Evolutionary conservation across 2,797 vertebrate genomes (phyloP).

Genomic region (Chanos chanos): DNA sequence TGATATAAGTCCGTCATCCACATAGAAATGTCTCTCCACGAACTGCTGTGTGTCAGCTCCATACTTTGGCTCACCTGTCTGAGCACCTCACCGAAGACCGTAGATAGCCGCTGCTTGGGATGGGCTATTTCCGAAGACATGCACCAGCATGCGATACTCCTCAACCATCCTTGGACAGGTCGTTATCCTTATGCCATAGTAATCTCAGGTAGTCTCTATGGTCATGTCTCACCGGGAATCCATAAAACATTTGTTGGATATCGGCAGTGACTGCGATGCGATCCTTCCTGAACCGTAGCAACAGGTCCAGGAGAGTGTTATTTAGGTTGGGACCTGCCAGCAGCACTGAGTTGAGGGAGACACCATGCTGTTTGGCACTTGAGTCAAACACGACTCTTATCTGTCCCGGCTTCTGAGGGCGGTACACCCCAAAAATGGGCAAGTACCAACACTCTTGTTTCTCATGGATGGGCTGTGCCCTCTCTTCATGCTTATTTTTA

Average conservation of each 20-base stretch:
- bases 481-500: slow-evolving; percentile 3
- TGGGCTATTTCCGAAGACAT: slow-evolving; percentile 14
- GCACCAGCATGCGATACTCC: slow-evolving; percentile 10
- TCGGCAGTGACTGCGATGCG: neutral
- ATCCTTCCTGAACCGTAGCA: slow-evolving; percentile 3
- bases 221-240: slow-evolving; percentile 9
- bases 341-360: neutral
- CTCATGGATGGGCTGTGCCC: neutral
- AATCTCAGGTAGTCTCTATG: slow-evolving; percentile 10
- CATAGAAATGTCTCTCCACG: neutral
- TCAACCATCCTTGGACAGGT: slow-evolving; percentile 7
- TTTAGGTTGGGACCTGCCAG: slow-evolving; percentile 3
- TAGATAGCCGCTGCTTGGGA: slow-evolving; percentile 10
- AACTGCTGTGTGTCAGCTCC: neutral
- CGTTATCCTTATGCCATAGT: slow-evolving; percentile 1
- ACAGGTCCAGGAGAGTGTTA: slow-evolving; percentile 1
- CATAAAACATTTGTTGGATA: slow-evolving; percentile 19
- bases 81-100: neutral
- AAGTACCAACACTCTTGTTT: neutral
- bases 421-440: neutral
- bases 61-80: neutral
- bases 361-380: neutral
- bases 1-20: slow-evolving; percentile 8
- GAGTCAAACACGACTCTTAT: neutral
- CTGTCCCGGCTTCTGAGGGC: neutral